Conservation (phyloP, 2,797 vertebrate species). For the Chloroceryle amazona region DNA sequence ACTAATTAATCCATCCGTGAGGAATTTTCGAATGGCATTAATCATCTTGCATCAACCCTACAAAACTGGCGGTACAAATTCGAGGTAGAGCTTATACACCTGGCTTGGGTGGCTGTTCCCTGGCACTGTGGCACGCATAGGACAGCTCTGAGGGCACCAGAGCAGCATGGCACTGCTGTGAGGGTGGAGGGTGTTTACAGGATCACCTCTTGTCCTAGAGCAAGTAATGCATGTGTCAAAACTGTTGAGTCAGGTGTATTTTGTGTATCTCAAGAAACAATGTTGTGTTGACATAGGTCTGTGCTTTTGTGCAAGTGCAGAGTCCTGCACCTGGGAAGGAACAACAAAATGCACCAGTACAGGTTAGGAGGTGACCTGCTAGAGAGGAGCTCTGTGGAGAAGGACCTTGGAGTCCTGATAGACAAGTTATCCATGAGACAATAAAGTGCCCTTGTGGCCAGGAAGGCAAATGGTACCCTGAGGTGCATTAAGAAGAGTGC, state of each 20-base stretch:
- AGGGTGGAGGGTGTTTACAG: not conserved
- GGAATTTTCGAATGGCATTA: not conserved
- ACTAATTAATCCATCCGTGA: slow-evolving; percentile 36
- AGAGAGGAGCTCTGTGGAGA: too few species aligned
- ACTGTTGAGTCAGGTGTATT: not conserved
- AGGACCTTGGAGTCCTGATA: too few species aligned
- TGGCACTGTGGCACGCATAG: rapidly evolving
- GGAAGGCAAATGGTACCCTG: too few species aligned
- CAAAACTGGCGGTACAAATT: not conserved
- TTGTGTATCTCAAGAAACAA: not conserved
- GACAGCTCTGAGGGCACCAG: not conserved
- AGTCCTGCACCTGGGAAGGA: too few species aligned
- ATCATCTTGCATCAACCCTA: not conserved
- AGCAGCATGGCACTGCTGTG: not conserved
- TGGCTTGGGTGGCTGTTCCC: not conserved
- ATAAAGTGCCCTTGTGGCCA: too few species aligned
- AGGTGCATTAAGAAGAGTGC: too few species aligned
- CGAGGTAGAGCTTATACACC: not conserved
- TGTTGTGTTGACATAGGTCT: not conserved
- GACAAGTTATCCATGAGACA: too few species aligned
- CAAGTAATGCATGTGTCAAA: not conserved
- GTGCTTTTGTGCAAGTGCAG: not conserved
- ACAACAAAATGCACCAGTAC: too few species aligned
- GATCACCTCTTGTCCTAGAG: not conserved
- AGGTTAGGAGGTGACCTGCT: too few species aligned